A percentile compares a stretch with the other conserved stretches of the same genome.
Evolutionary conservation across 2,797 vertebrate species (phyloP).

Genomic region (Trachurus trachurus): DNA sequence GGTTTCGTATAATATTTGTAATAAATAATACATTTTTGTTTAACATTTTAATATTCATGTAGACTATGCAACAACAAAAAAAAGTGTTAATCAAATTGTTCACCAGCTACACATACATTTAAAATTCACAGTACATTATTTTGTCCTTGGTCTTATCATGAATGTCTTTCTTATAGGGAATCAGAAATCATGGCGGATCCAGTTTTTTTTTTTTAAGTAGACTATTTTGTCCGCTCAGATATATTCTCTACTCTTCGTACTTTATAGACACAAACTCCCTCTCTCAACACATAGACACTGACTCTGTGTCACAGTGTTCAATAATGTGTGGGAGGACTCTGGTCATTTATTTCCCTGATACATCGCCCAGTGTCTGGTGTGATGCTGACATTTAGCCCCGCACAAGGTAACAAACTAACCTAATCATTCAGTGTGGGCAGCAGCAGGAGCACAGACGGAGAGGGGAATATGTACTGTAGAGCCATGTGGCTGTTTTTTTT

Average conservation of each 20-base stretch:
- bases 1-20: too few relatives aligned
- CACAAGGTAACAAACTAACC: conserved; percentile 31
- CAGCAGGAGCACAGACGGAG: conserved; percentile 30
- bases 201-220: background rate
- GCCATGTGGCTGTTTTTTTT: background rate
- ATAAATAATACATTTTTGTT: too few relatives aligned
- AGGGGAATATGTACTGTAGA: background rate
- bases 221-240: background rate
- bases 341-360: conserved; percentile 49
- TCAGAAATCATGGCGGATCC: background rate
- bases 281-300: background rate
- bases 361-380: conserved; percentile 13
- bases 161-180: background rate
- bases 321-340: conserved; percentile 38
- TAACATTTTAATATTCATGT: too few relatives aligned
- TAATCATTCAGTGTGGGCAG: conserved; percentile 39
- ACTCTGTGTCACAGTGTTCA: conserved; percentile 4
- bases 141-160: background rate
- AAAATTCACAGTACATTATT: too few relatives aligned
- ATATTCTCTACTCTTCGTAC: background rate
- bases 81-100: too few relatives aligned
- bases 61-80: too few relatives aligned
- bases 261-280: background rate
- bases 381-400: conserved; percentile 61
- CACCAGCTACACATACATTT: too few relatives aligned